Evolutionary conservation across 2,888 invertebrate genomes (phyloP).

Genomic region (Harpagoxenus sublaevis): DNA sequence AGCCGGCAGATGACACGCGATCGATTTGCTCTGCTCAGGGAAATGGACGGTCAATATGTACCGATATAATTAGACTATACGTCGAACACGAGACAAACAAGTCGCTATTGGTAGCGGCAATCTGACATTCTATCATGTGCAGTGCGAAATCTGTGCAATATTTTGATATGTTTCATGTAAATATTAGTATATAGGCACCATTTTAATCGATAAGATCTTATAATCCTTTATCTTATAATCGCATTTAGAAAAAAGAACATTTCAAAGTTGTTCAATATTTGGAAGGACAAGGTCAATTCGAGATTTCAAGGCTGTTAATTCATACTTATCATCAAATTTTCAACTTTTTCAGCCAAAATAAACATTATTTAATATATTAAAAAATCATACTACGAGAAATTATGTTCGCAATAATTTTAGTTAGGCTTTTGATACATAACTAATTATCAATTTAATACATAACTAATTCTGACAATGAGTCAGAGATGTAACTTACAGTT

Average conservation of each 20-base stretch:
- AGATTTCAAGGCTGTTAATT: not conserved
- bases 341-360: not conserved
- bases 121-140: not conserved
- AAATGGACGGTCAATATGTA: constrained; percentile 50
- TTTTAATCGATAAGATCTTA: not conserved
- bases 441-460: no score
- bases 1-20: constrained; percentile 66
- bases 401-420: no score
- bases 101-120: not conserved
- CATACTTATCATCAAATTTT: not conserved
- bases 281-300: not conserved
- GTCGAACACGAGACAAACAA: constrained; percentile 30
- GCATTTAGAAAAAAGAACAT: not conserved
- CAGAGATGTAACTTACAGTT: no score
- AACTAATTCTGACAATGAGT: no score
- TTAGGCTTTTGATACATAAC: no score
- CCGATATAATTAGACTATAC: constrained; percentile 66
- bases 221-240: not conserved
- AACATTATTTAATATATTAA: not conserved
- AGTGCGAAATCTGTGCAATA: not conserved
- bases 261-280: not conserved
- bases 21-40: constrained; percentile 64
- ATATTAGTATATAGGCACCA: not conserved
- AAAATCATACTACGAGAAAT: no score
- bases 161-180: not conserved